Evolutionary conservation across 2,888 invertebrate species (phyloP).

Genomic region (Taphrorychus bicolor): DNA sequence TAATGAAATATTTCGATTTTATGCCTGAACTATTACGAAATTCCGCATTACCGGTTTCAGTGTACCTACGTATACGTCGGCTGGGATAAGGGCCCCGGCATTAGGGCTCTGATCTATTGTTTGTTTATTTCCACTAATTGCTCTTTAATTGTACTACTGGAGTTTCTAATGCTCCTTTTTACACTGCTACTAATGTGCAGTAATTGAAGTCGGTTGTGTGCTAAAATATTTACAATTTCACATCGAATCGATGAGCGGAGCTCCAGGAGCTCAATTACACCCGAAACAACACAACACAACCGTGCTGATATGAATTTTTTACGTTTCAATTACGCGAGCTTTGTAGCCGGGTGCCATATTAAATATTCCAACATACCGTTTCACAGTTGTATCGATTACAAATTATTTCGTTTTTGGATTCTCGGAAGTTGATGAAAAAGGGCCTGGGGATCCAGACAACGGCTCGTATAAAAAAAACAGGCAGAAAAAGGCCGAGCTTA

Average conservation of each 20-base stretch:
- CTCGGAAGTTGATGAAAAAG: not conserved
- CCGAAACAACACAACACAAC: not conserved
- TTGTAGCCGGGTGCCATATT: not conserved
- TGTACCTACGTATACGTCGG: conserved; percentile 5
- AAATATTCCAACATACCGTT: not conserved
- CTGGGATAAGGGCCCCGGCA: not conserved
- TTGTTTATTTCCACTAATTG: conserved; percentile 1
- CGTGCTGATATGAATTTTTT: not conserved
- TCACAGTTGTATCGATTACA: not conserved
- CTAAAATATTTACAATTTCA: not conserved
- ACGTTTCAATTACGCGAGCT: not conserved
- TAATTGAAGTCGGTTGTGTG: too few species aligned
- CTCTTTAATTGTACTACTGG: not conserved
- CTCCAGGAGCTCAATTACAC: not conserved
- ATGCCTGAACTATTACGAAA: conserved; percentile 27
- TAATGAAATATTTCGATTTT: conserved; percentile 29
- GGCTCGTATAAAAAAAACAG: not conserved
- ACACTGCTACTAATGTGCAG: too few species aligned
- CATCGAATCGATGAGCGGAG: not conserved
- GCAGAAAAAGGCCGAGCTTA: conserved; percentile 14
- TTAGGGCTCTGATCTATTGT: conserved; percentile 2
- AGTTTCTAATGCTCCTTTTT: too few species aligned
- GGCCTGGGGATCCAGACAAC: not conserved
- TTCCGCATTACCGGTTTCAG: conserved; percentile 14
- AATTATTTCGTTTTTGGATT: not conserved